Conservation (phyloP, 1,140 invertebrate species). For the Musca vetustissima region DNA sequence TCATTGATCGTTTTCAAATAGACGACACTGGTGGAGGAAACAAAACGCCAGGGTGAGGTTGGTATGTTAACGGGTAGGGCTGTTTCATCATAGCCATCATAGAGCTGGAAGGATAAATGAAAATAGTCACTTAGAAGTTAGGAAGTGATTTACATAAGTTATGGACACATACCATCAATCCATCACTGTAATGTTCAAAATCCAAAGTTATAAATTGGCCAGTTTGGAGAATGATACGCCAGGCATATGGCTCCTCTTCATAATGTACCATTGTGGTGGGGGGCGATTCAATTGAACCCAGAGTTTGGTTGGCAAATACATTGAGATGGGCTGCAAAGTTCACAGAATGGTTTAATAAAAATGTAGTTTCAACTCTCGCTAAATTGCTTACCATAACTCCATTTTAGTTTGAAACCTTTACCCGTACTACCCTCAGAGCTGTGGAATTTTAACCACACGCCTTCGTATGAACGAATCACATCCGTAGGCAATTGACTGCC, state of each 20-base stretch:
- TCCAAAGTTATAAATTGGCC: constrained; percentile 30
- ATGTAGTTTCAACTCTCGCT: no score
- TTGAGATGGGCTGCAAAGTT: constrained; percentile 38
- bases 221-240: constrained; percentile 38
- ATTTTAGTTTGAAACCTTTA: constrained; percentile 76
- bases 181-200: constrained; percentile 40
- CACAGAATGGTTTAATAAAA: no score
- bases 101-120: constrained; percentile 36
- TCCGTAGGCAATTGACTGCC: constrained; percentile 60
- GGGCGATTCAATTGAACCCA: constrained; percentile 74
- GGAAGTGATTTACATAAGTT: no score
- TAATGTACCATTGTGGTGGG: constrained; percentile 38
- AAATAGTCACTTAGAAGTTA: no score
- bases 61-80: constrained; percentile 60
- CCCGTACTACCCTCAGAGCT: constrained; percentile 65
- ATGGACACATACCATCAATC: constrained; percentile 40
- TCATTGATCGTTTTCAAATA: constrained; percentile 60
- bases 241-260: constrained; percentile 34
- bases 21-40: constrained; percentile 66
- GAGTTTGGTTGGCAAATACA: constrained; percentile 47
- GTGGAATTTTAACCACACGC: constrained; percentile 82
- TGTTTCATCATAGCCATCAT: constrained; percentile 69
- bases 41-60: constrained; percentile 56
- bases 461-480: constrained; percentile 59
- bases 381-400: constrained; percentile 61